These are phyloP conservation scores for Heliocidaris erythrogramma DNA, from an alignment of 35 echinoderm and acorn worm genomes.

Conservation along the genomic window DNA sequence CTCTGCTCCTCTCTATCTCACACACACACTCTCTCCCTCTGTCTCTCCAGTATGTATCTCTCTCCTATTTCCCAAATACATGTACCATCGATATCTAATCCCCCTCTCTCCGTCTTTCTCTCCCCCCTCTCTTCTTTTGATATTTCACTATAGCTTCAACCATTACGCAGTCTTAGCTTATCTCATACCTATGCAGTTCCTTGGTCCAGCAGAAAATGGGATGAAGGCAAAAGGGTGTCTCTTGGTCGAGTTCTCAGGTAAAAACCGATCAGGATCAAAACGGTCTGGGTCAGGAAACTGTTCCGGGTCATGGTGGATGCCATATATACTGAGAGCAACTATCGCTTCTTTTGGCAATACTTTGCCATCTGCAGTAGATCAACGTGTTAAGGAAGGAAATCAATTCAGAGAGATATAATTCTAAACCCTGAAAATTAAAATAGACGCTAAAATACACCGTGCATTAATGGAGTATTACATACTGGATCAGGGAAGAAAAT, in stretches of 20 bases:
- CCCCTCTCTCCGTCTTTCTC: not conserved
- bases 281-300: conserved; percentile 78
- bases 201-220: conserved; percentile 88
- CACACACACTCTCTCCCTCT: not conserved
- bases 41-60: not conserved
- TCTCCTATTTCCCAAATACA: not conserved
- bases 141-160: not conserved
- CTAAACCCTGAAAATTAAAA: not conserved
- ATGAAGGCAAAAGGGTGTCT: conserved; percentile 85
- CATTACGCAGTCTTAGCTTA: not conserved
- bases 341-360: conserved; percentile 66
- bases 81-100: not conserved
- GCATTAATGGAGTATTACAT: not conserved
- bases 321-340: conserved; percentile 38
- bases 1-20: not conserved
- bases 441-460: not conserved
- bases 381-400: not conserved
- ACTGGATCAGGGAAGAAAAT: not conserved
- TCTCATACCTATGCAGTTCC: conserved; percentile 92
- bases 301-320: conserved; percentile 69
- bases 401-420: not conserved
- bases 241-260: conserved; percentile 57
- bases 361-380: conserved; percentile 65
- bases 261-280: conserved; percentile 87
- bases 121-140: not conserved